A percentile compares a stretch with the other conserved stretches of the same genome.
phyloP scores from a whole-genome alignment of 2,888 invertebrate species.

The Aphrophora alni region DNA sequence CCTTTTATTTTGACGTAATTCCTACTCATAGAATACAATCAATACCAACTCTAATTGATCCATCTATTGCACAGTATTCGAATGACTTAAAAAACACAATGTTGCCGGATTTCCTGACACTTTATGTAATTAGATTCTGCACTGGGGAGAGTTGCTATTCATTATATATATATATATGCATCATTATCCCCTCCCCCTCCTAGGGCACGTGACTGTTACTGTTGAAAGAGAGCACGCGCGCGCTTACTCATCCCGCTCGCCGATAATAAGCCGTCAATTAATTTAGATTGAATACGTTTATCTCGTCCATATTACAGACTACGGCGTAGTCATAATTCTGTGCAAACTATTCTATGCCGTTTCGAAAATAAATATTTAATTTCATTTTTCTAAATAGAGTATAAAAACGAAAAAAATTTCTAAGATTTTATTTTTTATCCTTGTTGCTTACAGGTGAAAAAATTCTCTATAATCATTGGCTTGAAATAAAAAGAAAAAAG shows the following conservation, averaged over 20 bases:
- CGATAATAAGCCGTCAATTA: not conserved
- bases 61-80: not conserved
- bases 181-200: not conserved
- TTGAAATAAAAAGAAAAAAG: too few relatives aligned
- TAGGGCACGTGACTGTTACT: not conserved
- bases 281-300: not conserved
- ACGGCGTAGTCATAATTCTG: too few relatives aligned
- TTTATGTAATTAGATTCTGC: not conserved
- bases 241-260: not conserved
- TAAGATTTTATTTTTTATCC: too few relatives aligned
- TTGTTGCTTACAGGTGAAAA: too few relatives aligned
- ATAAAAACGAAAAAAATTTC: too few relatives aligned
- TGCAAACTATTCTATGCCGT: too few relatives aligned
- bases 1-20: too few relatives aligned
- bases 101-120: not conserved
- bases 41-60: not conserved
- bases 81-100: not conserved
- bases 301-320: too few relatives aligned
- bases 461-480: too few relatives aligned
- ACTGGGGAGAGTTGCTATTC: not conserved
- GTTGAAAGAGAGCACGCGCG: not conserved
- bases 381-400: too few relatives aligned
- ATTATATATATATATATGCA: not conserved
- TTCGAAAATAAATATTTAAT: too few relatives aligned
- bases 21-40: too few relatives aligned